Evolutionary conservation across 2,888 invertebrate species (phyloP).

Genomic region (Bembecia ichneumoniformis): DNA sequence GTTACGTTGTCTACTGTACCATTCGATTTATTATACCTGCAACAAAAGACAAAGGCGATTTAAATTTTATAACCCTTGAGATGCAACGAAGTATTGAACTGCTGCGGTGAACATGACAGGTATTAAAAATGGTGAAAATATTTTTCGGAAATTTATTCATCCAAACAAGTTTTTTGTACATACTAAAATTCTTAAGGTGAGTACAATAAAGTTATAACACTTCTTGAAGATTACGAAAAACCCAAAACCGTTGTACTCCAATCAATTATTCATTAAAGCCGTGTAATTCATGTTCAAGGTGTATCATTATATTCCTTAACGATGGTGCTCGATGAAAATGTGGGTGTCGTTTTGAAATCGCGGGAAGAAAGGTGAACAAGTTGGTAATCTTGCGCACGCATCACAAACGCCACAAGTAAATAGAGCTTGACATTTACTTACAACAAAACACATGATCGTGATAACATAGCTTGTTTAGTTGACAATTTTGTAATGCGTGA

Average conservation of each 20-base stretch:
- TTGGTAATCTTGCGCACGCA: slow-evolving; percentile 41
- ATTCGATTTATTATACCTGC: slow-evolving; percentile 32
- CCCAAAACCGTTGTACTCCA: background rate
- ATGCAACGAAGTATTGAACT: background rate
- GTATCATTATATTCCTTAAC: background rate
- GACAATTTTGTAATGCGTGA: background rate
- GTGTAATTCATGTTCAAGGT: background rate
- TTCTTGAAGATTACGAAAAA: background rate
- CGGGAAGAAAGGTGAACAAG: slow-evolving; percentile 52
- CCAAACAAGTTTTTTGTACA: background rate
- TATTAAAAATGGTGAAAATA: no score
- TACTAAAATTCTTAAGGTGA: background rate
- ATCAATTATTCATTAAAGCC: background rate
- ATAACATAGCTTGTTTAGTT: slow-evolving; percentile 1
- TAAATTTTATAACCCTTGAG: background rate
- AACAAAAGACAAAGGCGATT: slow-evolving; percentile 25
- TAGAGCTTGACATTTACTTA: slow-evolving; percentile 50
- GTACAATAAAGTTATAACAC: background rate
- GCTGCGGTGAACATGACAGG: background rate
- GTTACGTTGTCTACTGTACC: slow-evolving; percentile 29
- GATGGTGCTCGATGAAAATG: slow-evolving; percentile 9
- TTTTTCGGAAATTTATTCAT: background rate
- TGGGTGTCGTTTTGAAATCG: slow-evolving; percentile 22
- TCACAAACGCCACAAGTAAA: slow-evolving; percentile 43
- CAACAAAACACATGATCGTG: slow-evolving; percentile 12